Evolutionary conservation across 35 echinoderm and acorn worm species (phyloP).

Genomic region (Amphiura filiformis): DNA sequence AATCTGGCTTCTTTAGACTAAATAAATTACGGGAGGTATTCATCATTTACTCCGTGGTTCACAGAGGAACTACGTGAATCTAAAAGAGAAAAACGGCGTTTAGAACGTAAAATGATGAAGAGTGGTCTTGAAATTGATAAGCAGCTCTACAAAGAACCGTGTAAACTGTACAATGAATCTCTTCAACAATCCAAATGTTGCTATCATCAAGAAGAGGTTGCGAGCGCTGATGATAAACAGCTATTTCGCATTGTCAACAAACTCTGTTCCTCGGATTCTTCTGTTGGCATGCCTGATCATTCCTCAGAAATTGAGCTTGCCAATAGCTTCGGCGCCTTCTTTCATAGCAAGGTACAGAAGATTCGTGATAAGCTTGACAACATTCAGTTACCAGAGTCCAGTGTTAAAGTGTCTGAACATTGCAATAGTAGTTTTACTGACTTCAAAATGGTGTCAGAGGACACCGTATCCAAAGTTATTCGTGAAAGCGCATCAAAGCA

Average conservation of each 20-base stretch:
- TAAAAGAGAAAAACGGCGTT: background rate
- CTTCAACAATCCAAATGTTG: background rate
- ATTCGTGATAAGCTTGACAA: background rate
- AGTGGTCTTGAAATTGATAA: slow-evolving; percentile 24
- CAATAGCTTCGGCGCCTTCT: slow-evolving; percentile 22
- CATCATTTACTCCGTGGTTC: background rate
- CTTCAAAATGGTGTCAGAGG: background rate
- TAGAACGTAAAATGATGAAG: slow-evolving; percentile 15
- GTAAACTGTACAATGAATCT: background rate
- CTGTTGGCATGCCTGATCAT: slow-evolving; percentile 7
- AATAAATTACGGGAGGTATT: too few species aligned
- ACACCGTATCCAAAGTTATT: slow-evolving; percentile 22
- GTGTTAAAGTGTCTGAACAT: background rate
- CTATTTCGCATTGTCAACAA: slow-evolving; percentile 26
- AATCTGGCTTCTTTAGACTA: too few species aligned
- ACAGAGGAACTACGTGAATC: background rate
- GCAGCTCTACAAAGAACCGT: slow-evolving; percentile 19
- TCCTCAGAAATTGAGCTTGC: slow-evolving; percentile 20
- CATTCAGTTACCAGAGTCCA: background rate
- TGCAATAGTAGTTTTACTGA: background rate
- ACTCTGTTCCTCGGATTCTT: background rate
- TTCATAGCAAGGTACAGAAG: background rate
- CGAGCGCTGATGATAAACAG: background rate
- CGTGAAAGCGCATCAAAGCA: background rate
- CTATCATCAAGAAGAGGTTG: background rate